phyloP scores from a whole-genome alignment of 2,888 invertebrate genomes.

The Carabus problematicus region DNA sequence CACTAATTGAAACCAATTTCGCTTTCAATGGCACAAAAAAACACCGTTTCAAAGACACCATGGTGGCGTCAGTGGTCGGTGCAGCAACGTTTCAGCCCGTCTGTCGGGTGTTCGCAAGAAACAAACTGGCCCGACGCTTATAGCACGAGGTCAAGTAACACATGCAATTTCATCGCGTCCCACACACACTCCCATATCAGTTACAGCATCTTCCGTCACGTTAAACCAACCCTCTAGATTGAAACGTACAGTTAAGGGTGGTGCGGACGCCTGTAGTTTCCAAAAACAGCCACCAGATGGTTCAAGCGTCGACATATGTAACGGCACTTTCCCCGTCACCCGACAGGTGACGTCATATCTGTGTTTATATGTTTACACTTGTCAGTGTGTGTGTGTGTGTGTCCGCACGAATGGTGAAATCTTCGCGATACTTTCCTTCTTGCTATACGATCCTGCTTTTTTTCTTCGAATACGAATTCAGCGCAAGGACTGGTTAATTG shows the following conservation, averaged over 20 bases:
- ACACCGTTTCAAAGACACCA: no score
- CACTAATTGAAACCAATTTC: no score
- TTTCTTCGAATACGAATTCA: no score
- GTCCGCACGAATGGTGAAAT: constrained; percentile 12
- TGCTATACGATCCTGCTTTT: not conserved
- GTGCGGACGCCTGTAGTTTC: not conserved
- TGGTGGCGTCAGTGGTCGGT: no score
- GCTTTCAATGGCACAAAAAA: no score
- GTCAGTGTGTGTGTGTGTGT: constrained; percentile 8
- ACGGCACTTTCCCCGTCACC: constrained; percentile 11
- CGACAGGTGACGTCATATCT: constrained; percentile 2
- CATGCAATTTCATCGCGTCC: constrained; percentile 1
- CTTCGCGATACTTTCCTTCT: constrained; percentile 10
- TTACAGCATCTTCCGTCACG: constrained; percentile 1
- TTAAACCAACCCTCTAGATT: not conserved
- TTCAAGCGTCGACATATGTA: constrained; percentile 6
- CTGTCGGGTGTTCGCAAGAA: not conserved
- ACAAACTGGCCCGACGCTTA: constrained; percentile 10
- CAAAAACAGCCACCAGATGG: constrained; percentile 2
- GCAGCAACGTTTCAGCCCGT: no score
- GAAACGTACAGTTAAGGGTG: constrained; percentile 13
- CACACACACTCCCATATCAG: constrained; percentile 3
- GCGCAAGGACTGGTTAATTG: no score
- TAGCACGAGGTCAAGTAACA: constrained; percentile 15
- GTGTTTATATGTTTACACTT: constrained; percentile 6